Conservation (phyloP, 2,797 vertebrate genomes). For the Nyctalus aviator region DNA sequence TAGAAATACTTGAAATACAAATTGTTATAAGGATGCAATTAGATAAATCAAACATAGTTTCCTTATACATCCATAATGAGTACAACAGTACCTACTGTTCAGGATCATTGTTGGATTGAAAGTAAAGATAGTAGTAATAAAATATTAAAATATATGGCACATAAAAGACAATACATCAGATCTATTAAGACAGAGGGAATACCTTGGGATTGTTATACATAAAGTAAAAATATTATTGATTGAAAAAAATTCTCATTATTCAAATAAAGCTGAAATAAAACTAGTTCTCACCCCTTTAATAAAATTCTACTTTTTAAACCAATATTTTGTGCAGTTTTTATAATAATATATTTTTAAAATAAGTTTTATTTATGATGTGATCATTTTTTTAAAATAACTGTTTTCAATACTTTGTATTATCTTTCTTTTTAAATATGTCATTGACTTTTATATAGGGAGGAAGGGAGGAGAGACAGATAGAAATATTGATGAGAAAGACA, state of each 20-base stretch:
- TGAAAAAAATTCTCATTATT: not conserved
- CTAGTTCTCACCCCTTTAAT: not conserved
- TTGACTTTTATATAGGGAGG: no score
- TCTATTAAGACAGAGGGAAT: not conserved
- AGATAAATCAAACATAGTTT: not conserved
- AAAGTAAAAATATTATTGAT: not conserved
- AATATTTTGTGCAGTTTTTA: not conserved
- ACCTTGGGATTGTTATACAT: not conserved
- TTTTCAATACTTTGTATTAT: not conserved
- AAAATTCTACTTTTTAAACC: not conserved
- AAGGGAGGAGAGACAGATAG: no score
- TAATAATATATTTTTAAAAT: not conserved
- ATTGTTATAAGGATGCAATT: not conserved
- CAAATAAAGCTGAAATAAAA: conserved; percentile 4
- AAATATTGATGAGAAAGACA: no score
- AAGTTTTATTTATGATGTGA: not conserved
- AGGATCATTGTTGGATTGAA: not conserved
- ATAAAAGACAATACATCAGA: not conserved
- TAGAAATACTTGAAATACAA: not conserved
- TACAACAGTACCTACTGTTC: not conserved
- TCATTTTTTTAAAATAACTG: not conserved
- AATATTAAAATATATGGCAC: not conserved
- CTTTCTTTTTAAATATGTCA: no score
- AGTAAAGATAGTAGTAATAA: not conserved
- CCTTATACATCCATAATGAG: not conserved